Percentiles rank a stretch among this genome's conserved stretches.
These are phyloP conservation scores for Entomobrya multifasciata DNA, from an alignment of 2,888 invertebrate genomes.

Conservation along the genomic window DNA sequence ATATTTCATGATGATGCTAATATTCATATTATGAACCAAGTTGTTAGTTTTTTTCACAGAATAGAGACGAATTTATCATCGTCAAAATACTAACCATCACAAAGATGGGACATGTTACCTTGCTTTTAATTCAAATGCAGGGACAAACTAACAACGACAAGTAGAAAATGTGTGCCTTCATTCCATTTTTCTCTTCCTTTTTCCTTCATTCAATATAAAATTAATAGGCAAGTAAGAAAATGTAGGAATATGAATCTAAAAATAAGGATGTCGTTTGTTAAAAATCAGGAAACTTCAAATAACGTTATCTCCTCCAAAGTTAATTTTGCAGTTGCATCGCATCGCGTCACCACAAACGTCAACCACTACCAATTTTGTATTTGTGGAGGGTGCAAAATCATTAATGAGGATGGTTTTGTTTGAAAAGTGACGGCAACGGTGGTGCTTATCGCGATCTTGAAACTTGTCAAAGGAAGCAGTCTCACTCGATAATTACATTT, in stretches of 20 bases:
- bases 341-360: slow-evolving; percentile 30
- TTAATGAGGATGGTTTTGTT: slow-evolving; percentile 21
- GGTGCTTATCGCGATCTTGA: slow-evolving; percentile 36
- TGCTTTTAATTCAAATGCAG: slow-evolving; percentile 68
- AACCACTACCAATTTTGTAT: neutral
- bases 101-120: slow-evolving; percentile 49
- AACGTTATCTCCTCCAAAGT: slow-evolving; percentile 1
- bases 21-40: neutral
- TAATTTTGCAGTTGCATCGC: neutral
- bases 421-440: neutral
- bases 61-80: slow-evolving; percentile 45
- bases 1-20: slow-evolving; percentile 28
- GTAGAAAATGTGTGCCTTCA: neutral
- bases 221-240: neutral
- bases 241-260: slow-evolving; percentile 21
- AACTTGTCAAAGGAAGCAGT: slow-evolving; percentile 31
- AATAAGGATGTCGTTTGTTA: slow-evolving; percentile 37
- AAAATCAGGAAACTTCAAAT: slow-evolving; percentile 48
- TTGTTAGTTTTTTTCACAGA: neutral
- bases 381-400: neutral
- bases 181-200: slow-evolving; percentile 15
- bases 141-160: slow-evolving; percentile 57
- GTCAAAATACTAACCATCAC: slow-evolving; percentile 41
- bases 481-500: neutral
- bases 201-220: slow-evolving; percentile 9